A percentile compares a stretch with the other conserved stretches of the same genome.
Conservation (phyloP, 1,140 invertebrate genomes). For the Dreissena rostriformis region DNA sequence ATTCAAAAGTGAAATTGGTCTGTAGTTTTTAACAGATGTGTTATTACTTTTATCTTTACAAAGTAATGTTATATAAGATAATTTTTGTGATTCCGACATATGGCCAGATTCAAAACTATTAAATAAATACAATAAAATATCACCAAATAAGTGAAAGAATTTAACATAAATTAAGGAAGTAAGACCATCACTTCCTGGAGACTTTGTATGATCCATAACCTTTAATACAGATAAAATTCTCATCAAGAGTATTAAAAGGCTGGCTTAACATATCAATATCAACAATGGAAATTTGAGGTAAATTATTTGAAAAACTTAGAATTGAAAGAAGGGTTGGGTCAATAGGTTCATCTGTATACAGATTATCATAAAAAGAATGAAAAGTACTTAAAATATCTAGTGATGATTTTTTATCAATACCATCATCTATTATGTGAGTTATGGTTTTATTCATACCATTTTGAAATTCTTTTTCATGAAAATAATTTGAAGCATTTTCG, state of each 20-base stretch:
- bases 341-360: slow-evolving; percentile 57
- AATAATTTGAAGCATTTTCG: slow-evolving; percentile 56
- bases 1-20: slow-evolving; percentile 66
- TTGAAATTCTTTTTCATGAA: slow-evolving; percentile 52
- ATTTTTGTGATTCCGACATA: slow-evolving; percentile 55
- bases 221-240: slow-evolving; percentile 51
- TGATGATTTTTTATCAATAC: background rate
- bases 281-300: slow-evolving; percentile 49
- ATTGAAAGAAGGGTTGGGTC: slow-evolving; percentile 35
- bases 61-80: slow-evolving; percentile 59
- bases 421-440: slow-evolving; percentile 30
- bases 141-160: slow-evolving; percentile 59
- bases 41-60: slow-evolving; percentile 60
- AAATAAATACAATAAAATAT: slow-evolving; percentile 47
- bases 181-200: slow-evolving; percentile 65
- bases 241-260: slow-evolving; percentile 40
- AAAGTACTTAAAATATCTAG: slow-evolving; percentile 54
- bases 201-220: slow-evolving; percentile 55
- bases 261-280: slow-evolving; percentile 38
- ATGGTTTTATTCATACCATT: slow-evolving; percentile 48
- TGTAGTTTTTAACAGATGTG: slow-evolving; percentile 54
- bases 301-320: slow-evolving; percentile 56
- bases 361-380: slow-evolving; percentile 60
- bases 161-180: slow-evolving; percentile 61
- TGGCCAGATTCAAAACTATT: slow-evolving; percentile 46